These are phyloP conservation scores for Blastobasis lacticolella DNA, from an alignment of 2,888 invertebrate genomes.

Conservation along the genomic window DNA sequence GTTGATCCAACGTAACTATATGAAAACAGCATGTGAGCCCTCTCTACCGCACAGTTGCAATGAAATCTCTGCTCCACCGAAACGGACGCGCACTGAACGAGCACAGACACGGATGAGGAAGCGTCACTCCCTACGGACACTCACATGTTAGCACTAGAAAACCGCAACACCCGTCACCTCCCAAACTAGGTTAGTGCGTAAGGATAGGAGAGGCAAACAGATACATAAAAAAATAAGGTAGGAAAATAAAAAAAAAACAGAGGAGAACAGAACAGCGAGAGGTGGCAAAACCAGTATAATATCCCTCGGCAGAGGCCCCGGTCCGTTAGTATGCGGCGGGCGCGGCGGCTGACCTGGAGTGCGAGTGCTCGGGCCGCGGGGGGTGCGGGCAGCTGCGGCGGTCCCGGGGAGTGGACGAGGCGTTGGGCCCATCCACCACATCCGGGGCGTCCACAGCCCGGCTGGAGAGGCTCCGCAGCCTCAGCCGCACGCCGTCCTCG, in stretches of 20 bases:
- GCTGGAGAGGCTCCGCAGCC: constrained; percentile 42
- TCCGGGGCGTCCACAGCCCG: constrained; percentile 23
- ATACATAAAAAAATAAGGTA: constrained; percentile 14
- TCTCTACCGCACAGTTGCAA: too few species aligned
- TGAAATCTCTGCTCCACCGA: too few species aligned
- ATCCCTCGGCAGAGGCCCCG: not conserved
- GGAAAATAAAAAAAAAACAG: constrained; percentile 15
- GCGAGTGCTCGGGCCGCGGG: constrained; percentile 2
- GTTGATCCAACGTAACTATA: too few species aligned
- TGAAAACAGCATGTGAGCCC: too few species aligned
- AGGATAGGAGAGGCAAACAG: too few species aligned
- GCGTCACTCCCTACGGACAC: too few species aligned
- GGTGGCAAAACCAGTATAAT: too few species aligned
- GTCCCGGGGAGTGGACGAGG: constrained; percentile 1
- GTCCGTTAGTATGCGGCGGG: constrained; percentile 18
- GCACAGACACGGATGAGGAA: too few species aligned
- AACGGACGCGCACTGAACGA: too few species aligned
- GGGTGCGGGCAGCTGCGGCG: constrained; percentile 14
- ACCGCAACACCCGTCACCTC: constrained; percentile 12
- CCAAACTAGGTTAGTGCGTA: not conserved
- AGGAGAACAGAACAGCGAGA: constrained; percentile 13
- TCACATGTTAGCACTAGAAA: not conserved
- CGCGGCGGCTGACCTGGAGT: constrained; percentile 7
- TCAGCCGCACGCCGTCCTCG: constrained; percentile 34
- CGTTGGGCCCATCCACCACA: constrained; percentile 13